Evolutionary conservation across 2,797 vertebrate genomes (phyloP).

Genomic region (Scomberomorus guttatus): DNA sequence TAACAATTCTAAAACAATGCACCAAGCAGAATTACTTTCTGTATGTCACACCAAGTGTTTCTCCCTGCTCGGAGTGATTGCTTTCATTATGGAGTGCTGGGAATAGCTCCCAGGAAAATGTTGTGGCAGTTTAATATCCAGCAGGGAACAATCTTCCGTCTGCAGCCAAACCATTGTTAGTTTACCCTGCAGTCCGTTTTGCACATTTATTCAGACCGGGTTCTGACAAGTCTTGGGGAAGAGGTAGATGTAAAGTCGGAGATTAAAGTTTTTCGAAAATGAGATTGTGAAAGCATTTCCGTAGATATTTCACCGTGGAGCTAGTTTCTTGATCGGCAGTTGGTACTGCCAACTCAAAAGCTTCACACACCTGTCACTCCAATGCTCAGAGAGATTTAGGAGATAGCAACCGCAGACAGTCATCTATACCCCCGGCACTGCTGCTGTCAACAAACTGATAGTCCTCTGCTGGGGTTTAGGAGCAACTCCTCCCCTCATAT

Average conservation of each 20-base stretch:
- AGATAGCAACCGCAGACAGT: constrained; percentile 48
- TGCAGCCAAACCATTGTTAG: constrained; percentile 49
- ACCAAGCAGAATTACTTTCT: constrained; percentile 49
- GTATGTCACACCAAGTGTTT: constrained; percentile 38
- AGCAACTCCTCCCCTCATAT: constrained; percentile 25
- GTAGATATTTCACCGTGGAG: not conserved
- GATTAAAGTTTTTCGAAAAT: constrained; percentile 22
- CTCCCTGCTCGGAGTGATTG: constrained; percentile 62
- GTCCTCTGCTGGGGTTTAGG: constrained; percentile 16
- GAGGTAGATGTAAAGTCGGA: constrained; percentile 11
- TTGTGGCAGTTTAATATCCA: constrained; percentile 73
- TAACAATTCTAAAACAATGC: constrained; percentile 28
- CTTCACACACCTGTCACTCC: constrained; percentile 47
- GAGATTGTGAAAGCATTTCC: not conserved
- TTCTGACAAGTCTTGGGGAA: constrained; percentile 8
- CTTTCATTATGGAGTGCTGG: constrained; percentile 67
- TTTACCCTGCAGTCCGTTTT: constrained; percentile 30
- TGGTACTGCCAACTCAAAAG: constrained; percentile 27
- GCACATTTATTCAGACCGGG: constrained; percentile 28
- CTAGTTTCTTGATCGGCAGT: constrained; percentile 20
- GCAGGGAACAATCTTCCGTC: constrained; percentile 70
- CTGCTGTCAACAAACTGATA: constrained; percentile 50
- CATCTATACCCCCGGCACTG: constrained; percentile 33
- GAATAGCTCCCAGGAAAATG: constrained; percentile 67
- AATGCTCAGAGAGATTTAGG: constrained; percentile 45